Percentiles rank a stretch among this genome's conserved stretches.
phyloP scores from a whole-genome alignment of 2,113 vertebrate species.

The Mellivora capensis region DNA sequence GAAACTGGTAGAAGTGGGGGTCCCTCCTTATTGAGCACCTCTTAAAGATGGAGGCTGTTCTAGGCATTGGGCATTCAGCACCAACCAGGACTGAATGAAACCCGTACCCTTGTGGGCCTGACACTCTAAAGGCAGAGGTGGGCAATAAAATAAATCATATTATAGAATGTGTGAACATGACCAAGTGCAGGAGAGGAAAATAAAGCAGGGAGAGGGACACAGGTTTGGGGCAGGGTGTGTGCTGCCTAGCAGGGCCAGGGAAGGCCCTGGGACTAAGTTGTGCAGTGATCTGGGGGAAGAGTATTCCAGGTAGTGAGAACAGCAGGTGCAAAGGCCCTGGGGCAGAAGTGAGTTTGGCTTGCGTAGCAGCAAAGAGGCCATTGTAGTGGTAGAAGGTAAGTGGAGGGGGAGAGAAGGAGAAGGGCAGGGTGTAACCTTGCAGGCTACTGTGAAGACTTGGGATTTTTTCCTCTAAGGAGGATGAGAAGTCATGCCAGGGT shows the following conservation, averaged over 20 bases:
- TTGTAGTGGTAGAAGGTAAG: neutral
- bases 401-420: neutral
- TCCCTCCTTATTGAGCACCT: neutral
- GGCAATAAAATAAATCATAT: neutral
- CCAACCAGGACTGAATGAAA: neutral
- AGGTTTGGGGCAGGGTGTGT: neutral
- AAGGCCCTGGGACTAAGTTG: neutral
- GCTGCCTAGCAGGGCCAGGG: neutral
- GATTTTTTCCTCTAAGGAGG: neutral
- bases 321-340: constrained; percentile 12
- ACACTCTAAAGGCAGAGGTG: neutral
- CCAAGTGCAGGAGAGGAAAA: neutral
- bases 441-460: neutral
- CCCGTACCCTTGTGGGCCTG: neutral
- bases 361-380: neutral
- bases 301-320: neutral
- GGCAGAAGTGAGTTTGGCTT: neutral
- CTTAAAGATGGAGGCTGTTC: neutral
- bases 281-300: neutral
- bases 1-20: accelerated
- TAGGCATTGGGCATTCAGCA: neutral
- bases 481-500: neutral
- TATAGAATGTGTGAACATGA: neutral
- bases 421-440: neutral
- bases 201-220: neutral